Conservation (phyloP, 2,113 vertebrate species). For the Myiopsitta monachus region DNA sequence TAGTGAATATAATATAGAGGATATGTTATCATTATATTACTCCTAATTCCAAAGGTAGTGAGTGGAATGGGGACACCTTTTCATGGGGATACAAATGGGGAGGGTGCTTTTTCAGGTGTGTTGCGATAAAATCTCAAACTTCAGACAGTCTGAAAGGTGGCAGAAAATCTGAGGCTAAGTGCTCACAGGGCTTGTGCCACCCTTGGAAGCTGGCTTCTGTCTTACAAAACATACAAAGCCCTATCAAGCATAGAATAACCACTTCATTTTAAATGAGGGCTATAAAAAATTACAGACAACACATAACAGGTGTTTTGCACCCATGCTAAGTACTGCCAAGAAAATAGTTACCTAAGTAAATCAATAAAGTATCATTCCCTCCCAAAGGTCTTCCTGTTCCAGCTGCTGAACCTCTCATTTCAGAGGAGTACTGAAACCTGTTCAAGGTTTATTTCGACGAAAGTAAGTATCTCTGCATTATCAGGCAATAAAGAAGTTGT, state of each 20-base stretch:
- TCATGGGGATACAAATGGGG: neutral
- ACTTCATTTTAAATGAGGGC: constrained; percentile 59
- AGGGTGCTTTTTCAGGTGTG: neutral
- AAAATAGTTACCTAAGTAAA: constrained; percentile 68
- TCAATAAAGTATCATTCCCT: constrained; percentile 70
- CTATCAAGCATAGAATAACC: constrained; percentile 56
- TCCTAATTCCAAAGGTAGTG: neutral
- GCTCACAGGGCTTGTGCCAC: neutral
- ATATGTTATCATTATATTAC: neutral
- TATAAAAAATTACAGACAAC: constrained; percentile 60
- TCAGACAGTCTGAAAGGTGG: neutral
- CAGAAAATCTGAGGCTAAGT: neutral
- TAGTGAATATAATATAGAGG: neutral
- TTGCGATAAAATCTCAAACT: neutral
- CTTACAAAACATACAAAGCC: constrained; percentile 16
- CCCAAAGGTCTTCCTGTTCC: constrained; percentile 61
- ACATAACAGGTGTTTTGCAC: constrained; percentile 57
- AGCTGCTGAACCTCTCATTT: constrained; percentile 63
- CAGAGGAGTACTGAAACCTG: constrained; percentile 49
- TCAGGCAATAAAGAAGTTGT: constrained; percentile 64
- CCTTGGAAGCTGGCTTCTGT: neutral
- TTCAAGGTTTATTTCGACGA: constrained; percentile 74
- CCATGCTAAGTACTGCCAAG: constrained; percentile 62
- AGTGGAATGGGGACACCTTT: neutral
- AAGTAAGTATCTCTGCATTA: constrained; percentile 67